Percentiles rank a stretch among this genome's conserved stretches.
phyloP scores from a whole-genome alignment of 1,140 invertebrate genomes.

The Uloborus diversus region DNA sequence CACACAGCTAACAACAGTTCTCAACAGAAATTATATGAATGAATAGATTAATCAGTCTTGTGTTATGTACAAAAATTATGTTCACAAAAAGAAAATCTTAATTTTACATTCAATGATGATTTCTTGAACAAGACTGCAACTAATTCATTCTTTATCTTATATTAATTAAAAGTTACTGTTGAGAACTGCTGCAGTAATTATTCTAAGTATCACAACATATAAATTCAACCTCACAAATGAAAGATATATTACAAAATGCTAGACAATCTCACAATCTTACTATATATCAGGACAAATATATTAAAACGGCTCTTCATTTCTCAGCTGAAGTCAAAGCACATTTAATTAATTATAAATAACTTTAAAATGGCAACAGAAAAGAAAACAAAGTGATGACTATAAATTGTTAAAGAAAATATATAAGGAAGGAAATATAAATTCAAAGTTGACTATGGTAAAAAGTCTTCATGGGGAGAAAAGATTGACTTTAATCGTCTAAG shows the following conservation, averaged over 20 bases:
- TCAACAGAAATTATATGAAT: neutral
- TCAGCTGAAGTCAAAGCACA: slow-evolving; percentile 42
- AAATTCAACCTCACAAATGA: neutral
- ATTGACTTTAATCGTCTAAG: slow-evolving; percentile 30
- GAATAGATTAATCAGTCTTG: no score
- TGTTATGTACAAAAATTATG: neutral
- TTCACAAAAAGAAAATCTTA: neutral
- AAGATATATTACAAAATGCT: neutral
- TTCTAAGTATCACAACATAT: neutral
- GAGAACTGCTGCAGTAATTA: neutral
- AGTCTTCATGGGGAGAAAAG: slow-evolving; percentile 26
- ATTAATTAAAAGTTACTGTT: neutral
- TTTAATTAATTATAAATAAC: slow-evolving; percentile 52
- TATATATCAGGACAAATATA: neutral
- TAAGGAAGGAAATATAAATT: neutral
- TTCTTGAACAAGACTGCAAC: neutral
- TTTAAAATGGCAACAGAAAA: slow-evolving; percentile 45
- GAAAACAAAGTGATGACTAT: slow-evolving; percentile 7
- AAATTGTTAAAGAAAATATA: neutral
- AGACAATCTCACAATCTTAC: neutral
- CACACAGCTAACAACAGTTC: neutral
- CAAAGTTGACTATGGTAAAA: slow-evolving; percentile 30
- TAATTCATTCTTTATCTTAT: neutral
- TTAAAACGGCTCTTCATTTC: slow-evolving; percentile 43
- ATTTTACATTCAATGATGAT: no score